Evolutionary conservation across 2,797 vertebrate species (phyloP).

Genomic region (Bothrops alternatus): DNA sequence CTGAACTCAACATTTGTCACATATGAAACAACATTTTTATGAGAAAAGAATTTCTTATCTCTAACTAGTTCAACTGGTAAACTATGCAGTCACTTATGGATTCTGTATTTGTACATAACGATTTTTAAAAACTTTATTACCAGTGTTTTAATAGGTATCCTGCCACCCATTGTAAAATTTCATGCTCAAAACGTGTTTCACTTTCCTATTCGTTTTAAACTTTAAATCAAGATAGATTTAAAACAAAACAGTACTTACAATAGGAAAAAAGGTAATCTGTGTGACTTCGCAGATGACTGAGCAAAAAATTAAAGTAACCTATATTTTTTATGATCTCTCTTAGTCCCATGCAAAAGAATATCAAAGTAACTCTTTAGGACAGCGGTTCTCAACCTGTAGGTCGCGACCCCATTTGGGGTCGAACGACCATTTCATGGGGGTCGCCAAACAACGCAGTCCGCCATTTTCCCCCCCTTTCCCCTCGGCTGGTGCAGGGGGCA

Average conservation of each 20-base stretch:
- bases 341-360: neutral
- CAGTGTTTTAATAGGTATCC: neutral
- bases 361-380: neutral
- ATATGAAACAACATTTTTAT: neutral
- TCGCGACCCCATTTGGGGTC: no score
- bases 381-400: no score
- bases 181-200: neutral
- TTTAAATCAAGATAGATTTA: neutral
- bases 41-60: neutral
- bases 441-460: no score
- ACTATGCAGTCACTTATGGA: neutral
- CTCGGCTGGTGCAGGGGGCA: no score
- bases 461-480: no score
- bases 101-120: neutral
- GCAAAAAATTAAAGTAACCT: neutral
- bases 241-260: neutral
- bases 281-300: neutral
- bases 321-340: neutral
- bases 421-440: no score
- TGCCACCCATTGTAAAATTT: neutral
- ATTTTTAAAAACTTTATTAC: neutral
- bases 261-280: neutral
- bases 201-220: neutral
- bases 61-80: neutral
- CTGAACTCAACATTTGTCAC: neutral